Conservation (phyloP, 2,888 invertebrate species). For the Mesochorus sp. region DNA sequence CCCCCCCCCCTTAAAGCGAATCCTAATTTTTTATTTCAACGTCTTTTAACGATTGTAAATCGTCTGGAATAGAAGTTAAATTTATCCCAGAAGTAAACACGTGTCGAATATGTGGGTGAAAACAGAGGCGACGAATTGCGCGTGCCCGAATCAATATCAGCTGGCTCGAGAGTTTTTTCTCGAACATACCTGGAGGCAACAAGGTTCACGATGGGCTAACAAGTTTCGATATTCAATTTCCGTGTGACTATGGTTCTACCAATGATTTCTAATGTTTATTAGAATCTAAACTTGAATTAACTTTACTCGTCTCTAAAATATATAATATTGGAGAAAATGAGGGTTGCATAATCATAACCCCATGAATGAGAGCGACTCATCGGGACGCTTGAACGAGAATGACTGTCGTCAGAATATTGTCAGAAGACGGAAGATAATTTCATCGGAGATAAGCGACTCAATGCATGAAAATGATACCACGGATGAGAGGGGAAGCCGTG, state of each 20-base stretch:
- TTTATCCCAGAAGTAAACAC: too few relatives aligned
- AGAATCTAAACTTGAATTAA: too few relatives aligned
- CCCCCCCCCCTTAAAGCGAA: too few relatives aligned
- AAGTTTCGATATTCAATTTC: not conserved
- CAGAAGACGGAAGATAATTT: constrained; percentile 28
- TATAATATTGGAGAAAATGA: not conserved
- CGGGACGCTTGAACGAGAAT: not conserved
- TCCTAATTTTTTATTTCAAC: too few relatives aligned
- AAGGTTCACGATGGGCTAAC: not conserved
- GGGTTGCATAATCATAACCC: not conserved
- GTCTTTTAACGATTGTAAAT: too few relatives aligned
- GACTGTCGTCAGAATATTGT: constrained; percentile 1
- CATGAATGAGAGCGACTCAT: not conserved
- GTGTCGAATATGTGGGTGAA: too few relatives aligned
- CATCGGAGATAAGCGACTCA: constrained; percentile 1
- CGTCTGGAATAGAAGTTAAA: too few relatives aligned
- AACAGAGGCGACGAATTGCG: constrained; percentile 60
- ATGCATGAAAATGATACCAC: not conserved
- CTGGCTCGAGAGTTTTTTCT: constrained; percentile 40
- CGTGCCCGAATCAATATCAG: constrained; percentile 72
- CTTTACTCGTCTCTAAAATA: too few relatives aligned
- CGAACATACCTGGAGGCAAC: too few relatives aligned
- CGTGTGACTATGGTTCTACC: not conserved
- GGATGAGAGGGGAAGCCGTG: not conserved
- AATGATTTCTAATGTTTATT: too few relatives aligned